Conservation (phyloP, 2,888 invertebrate genomes). For the Petrolisthes manimaculis region DNA sequence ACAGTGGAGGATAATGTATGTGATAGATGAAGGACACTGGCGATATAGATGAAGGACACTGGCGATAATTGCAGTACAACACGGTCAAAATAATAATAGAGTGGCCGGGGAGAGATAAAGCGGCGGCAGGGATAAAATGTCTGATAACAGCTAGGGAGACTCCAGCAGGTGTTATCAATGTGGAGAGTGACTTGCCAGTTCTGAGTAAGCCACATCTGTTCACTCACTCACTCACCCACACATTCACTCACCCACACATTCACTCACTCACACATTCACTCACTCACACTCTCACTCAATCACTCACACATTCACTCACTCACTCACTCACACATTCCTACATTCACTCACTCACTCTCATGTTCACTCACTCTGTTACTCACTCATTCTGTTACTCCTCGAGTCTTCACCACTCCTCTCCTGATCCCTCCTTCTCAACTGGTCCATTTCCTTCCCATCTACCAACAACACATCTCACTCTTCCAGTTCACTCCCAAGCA, state of each 20-base stretch:
- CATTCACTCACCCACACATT: no score
- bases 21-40: conserved; percentile 5
- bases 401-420: no score
- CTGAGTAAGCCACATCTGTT: background rate
- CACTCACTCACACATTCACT: background rate
- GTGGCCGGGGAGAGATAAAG: conserved; percentile 4
- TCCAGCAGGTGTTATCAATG: background rate
- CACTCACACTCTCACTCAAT: background rate
- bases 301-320: background rate
- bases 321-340: no score
- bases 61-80: conserved; percentile 12
- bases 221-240: background rate
- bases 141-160: background rate
- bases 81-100: conserved; percentile 2
- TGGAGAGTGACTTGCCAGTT: background rate
- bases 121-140: background rate
- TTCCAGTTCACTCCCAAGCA: background rate
- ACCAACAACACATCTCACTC: no score
- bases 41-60: conserved; percentile 5
- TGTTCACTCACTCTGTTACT: no score
- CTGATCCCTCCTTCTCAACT: no score
- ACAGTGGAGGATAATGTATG: background rate
- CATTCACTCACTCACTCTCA: no score
- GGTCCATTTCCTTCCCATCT: no score
- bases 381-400: no score